These are phyloP conservation scores for Eriosoma lanigerum DNA, from an alignment of 1,140 invertebrate species.

Conservation along the genomic window DNA sequence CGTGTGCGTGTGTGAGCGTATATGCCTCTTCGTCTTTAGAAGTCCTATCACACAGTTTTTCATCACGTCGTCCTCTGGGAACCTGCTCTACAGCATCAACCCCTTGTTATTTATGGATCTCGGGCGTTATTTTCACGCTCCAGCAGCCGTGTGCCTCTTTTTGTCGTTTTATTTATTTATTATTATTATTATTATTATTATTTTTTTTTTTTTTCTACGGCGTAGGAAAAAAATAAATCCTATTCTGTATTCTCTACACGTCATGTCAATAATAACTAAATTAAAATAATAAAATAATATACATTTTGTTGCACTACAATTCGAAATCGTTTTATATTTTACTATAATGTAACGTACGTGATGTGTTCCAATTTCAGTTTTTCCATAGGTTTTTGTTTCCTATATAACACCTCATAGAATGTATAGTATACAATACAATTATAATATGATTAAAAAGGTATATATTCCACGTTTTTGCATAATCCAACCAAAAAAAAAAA, in stretches of 20 bases:
- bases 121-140: slow-evolving; percentile 50
- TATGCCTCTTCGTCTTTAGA: slow-evolving; percentile 43
- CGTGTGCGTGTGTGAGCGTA: not conserved
- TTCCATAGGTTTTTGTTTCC: too few relatives aligned
- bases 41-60: slow-evolving; percentile 53
- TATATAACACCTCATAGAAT: too few relatives aligned
- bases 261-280: slow-evolving; percentile 37
- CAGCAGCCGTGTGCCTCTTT: slow-evolving; percentile 20
- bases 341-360: not conserved
- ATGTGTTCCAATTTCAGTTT: too few relatives aligned
- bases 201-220: slow-evolving; percentile 41
- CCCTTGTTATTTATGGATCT: slow-evolving; percentile 51
- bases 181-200: too few relatives aligned
- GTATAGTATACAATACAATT: too few relatives aligned
- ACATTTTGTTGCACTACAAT: not conserved
- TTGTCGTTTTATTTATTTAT: slow-evolving; percentile 45
- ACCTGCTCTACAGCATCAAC: slow-evolving; percentile 46
- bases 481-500: too few relatives aligned
- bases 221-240: slow-evolving; percentile 37
- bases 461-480: too few relatives aligned
- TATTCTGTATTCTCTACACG: slow-evolving; percentile 28
- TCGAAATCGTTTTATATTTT: not conserved
- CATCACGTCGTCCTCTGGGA: slow-evolving; percentile 52
- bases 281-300: slow-evolving; percentile 19
- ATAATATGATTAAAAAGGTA: too few relatives aligned